Base-by-base conservation (phyloP, 1,140 invertebrate species). In the Phenacoccus solenopsis region DNA sequence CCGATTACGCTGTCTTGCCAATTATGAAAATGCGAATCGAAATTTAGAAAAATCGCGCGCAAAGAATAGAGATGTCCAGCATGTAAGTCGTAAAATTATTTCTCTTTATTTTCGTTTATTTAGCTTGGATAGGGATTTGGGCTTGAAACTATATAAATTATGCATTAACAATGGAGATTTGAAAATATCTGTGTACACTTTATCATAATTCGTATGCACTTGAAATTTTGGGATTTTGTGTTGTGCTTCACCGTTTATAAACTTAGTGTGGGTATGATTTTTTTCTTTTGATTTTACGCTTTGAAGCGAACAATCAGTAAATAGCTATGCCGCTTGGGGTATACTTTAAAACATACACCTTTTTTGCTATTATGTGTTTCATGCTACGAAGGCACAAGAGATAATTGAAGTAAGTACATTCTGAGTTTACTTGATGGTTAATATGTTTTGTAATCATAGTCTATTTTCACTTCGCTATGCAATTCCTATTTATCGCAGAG, bases 61-160 rank as follows among this genome's bases (percentile, higher is more conserved):
- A 64, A 98, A 97, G 83, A 98, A 98, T 79, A 96, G 96, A 78
- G 96, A 99, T 77, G 94, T 98, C 68, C 91, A 93, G 80, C 88
- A 89, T 74, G 93, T 94, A 84, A 90, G 89, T 87, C 73, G 69
- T 70, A 49, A 59, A 68, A 73, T 73, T 68, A 4, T 70, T 59
- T 20, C 22, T 68, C 68, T 73, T 69, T 73, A n/a, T n/a, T n/a
- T n/a, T n/a, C n/a, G n/a, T 70, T 49, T 49, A 10, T n/a, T n/a
- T 12, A 12, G 35, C 10, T 10, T 12, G 35, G n/a, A 49, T 12
- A 49, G n/a, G n/a, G 35, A 49, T 12, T 10, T 10, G n/a, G 10
- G 10, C 35, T 49, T 49, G 35, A n/a, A 12, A 27, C 71, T 71
- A 70, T 20, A 73, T 71, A 28, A 30, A 38, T 38, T 32, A 12